A percentile compares a stretch with the other conserved stretches of the same genome.
These are phyloP conservation scores for Ashinkailepas kermadecensis DNA, from an alignment of 2,888 invertebrate species.

Conservation along the genomic window DNA sequence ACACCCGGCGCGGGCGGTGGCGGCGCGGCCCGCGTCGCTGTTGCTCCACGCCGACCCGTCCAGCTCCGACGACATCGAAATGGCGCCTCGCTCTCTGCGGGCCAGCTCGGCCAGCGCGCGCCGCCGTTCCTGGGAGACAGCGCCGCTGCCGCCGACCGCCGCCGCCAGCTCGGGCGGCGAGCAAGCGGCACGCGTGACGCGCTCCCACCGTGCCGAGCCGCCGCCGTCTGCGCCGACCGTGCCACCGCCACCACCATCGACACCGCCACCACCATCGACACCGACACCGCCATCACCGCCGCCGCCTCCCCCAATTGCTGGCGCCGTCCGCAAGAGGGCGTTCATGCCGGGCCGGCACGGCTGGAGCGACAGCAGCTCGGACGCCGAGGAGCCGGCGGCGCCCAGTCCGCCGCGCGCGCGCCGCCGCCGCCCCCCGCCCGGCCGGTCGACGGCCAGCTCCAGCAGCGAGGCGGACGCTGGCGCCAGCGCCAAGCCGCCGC, in stretches of 20 bases:
- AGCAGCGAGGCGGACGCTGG: background rate
- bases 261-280: no score
- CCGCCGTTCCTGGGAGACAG: background rate
- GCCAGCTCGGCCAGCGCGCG: background rate
- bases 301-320: background rate
- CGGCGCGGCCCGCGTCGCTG: background rate
- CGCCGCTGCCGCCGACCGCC: background rate
- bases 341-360: conserved; percentile 10
- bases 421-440: background rate
- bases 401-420: background rate
- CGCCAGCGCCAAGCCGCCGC: background rate
- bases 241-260: no score
- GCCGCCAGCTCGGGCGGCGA: background rate
- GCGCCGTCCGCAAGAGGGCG: conserved; percentile 12
- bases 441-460: background rate
- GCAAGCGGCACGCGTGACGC: background rate
- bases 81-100: background rate
- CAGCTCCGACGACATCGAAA: background rate
- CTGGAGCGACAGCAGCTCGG: conserved; percentile 12
- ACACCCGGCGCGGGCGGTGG: background rate
- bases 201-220: background rate
- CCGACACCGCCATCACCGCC: no score
- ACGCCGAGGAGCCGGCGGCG: background rate
- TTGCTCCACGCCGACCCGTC: background rate
- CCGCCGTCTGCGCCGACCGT: no score